These are phyloP conservation scores for Pseudopleuronectes americanus DNA, from an alignment of 2,797 vertebrate species.

Conservation along the genomic window DNA sequence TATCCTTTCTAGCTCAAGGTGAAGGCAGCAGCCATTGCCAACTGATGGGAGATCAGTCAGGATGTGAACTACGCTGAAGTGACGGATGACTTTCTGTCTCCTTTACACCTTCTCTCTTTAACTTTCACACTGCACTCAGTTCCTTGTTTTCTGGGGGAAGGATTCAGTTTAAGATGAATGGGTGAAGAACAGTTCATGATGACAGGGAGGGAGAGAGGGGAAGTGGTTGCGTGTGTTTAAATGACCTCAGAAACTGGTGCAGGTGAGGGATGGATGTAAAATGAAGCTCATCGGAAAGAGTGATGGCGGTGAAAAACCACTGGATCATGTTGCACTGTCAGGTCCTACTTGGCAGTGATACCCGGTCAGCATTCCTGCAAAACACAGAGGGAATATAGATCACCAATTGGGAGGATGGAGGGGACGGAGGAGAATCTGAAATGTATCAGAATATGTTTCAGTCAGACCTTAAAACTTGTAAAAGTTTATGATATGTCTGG, in stretches of 20 bases:
- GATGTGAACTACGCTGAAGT: neutral
- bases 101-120: neutral
- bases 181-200: neutral
- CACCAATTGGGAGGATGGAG: neutral
- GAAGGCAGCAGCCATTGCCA: too few species aligned
- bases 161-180: neutral
- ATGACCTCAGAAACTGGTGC: neutral
- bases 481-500: neutral
- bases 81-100: neutral
- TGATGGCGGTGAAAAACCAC: slow-evolving; percentile 5
- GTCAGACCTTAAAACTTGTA: neutral
- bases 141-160: slow-evolving; percentile 3
- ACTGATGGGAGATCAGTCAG: neutral
- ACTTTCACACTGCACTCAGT: neutral
- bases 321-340: slow-evolving; percentile 22
- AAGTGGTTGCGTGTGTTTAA: neutral
- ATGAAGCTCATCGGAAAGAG: slow-evolving; percentile 9
- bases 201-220: neutral
- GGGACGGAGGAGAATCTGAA: neutral
- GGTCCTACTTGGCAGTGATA: slow-evolving; percentile 28
- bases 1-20: too few species aligned
- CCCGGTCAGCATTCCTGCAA: slow-evolving; percentile 11
- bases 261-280: slow-evolving; percentile 31
- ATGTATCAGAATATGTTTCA: neutral
- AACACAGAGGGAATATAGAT: neutral